These are phyloP conservation scores for Drosophila orosa DNA, from an alignment of 1,140 invertebrate genomes.

Conservation along the genomic window DNA sequence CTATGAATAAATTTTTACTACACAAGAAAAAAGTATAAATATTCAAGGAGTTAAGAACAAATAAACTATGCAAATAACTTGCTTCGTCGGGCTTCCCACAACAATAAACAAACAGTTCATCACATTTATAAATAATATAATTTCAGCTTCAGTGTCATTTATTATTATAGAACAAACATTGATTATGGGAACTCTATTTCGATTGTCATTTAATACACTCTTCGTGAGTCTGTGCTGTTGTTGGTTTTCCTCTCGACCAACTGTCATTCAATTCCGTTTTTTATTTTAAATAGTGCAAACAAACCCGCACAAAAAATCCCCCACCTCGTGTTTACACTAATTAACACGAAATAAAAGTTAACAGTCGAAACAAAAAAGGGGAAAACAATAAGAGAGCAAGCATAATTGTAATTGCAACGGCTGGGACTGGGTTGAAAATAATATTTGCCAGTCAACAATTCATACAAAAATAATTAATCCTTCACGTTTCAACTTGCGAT, in stretches of 20 bases:
- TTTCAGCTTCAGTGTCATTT: constrained; percentile 21
- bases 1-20: not conserved
- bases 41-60: not conserved
- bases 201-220: constrained; percentile 30
- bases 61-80: not conserved
- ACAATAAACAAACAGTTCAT: constrained; percentile 9
- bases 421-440: constrained; percentile 29
- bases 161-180: constrained; percentile 37
- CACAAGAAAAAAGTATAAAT: not conserved
- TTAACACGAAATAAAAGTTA: constrained; percentile 48
- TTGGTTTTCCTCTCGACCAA: constrained; percentile 38
- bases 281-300: constrained; percentile 20
- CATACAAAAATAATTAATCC: constrained; percentile 39
- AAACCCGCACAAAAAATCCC: not conserved
- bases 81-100: not conserved
- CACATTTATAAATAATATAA: constrained; percentile 33
- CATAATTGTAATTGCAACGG: constrained; percentile 39
- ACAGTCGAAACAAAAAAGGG: not conserved
- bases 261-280: constrained; percentile 34
- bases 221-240: constrained; percentile 15
- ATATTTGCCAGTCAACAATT: constrained; percentile 40
- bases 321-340: constrained; percentile 33
- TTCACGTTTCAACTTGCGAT: constrained; percentile 8
- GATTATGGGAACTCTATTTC: constrained; percentile 25
- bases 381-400: constrained; percentile 14